Base-by-base conservation (phyloP, 2,888 invertebrate genomes). In the Dicyrtomina minuta region DNA sequence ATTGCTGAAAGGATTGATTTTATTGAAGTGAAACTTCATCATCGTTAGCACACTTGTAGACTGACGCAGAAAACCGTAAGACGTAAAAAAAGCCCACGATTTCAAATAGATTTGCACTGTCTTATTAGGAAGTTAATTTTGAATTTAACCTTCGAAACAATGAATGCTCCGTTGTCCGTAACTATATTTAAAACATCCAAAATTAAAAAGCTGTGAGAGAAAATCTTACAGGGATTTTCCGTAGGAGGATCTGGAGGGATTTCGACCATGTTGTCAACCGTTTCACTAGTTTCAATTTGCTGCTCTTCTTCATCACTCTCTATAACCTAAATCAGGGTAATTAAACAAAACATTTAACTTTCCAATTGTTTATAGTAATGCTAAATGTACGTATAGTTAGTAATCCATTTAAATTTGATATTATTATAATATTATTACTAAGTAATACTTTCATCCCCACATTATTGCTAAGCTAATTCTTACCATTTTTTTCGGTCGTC, bases 251-350 rank as follows among this genome's bases (percentile, higher is more conserved):
- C 70, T 10, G 46, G 27, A 24, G 61, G 61, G 4, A 74, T 68
- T 44, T 75, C 77, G 6, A 71, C 72, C 46, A 74, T 68, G 13
- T 74, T 72, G 53, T 77, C 77, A 8, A 72, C 72, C 2, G 66
- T 65, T 58, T 75, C 75, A 68, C 75, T 75, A 6, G 73, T 75
- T 68, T 77, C 77, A 46, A 77, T 77, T 64, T 74, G 71, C 56
- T 74, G 71, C 56, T 76, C 77, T 44, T 76, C 77, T 68, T 84
- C 84, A 70, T 84, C 84, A 68, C 84, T 84, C 77, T 84, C 84
- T 43, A 83, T 83, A 12, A 82, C 80, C 82, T 84, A 51, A 13
- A 41, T 53, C 33, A 53, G 27, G 15, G 56, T 12, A 43, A 60
- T 49, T 53, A 64, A 70, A 56, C 10, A 56, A n/a, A 26, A 46